These are phyloP conservation scores for Sebastes taczanowskii DNA, from an alignment of 2,797 vertebrate genomes.

Conservation along the genomic window DNA sequence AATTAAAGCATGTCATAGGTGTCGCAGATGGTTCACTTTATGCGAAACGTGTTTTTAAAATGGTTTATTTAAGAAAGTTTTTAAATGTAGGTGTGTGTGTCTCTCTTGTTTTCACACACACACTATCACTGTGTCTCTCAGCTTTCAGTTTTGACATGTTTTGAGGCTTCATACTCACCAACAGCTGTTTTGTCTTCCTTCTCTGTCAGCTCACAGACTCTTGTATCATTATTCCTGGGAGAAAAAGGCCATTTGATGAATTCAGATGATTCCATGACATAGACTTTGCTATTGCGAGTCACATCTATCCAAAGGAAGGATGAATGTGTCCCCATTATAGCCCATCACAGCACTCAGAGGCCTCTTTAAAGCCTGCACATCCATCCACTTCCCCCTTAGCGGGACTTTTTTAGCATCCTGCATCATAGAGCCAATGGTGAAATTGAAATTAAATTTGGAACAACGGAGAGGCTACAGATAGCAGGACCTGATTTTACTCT, in stretches of 20 bases:
- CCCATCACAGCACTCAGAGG: constrained; percentile 38
- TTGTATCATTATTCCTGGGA: background rate
- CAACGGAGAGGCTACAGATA: constrained; percentile 11
- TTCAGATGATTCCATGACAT: constrained; percentile 1
- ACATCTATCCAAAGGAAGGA: constrained; percentile 17
- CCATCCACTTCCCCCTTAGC: constrained; percentile 20
- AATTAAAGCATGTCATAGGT: background rate
- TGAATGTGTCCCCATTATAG: constrained; percentile 29
- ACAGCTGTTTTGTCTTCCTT: background rate
- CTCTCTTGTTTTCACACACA: background rate
- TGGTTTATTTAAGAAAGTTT: background rate
- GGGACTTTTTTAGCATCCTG: constrained; percentile 15
- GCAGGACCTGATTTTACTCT: background rate
- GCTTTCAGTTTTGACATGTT: background rate
- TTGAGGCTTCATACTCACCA: background rate
- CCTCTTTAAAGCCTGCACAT: constrained; percentile 34
- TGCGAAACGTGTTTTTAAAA: background rate
- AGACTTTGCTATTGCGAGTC: constrained; percentile 4
- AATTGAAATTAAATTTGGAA: constrained; percentile 58
- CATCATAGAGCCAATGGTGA: constrained; percentile 24
- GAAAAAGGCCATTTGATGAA: background rate
- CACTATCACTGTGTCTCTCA: background rate
- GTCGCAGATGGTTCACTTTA: background rate
- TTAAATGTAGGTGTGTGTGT: background rate
- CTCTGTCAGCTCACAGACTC: background rate